Evolutionary conservation across 2,113 vertebrate genomes (phyloP).

Genomic region (Phasianus colchicus): DNA sequence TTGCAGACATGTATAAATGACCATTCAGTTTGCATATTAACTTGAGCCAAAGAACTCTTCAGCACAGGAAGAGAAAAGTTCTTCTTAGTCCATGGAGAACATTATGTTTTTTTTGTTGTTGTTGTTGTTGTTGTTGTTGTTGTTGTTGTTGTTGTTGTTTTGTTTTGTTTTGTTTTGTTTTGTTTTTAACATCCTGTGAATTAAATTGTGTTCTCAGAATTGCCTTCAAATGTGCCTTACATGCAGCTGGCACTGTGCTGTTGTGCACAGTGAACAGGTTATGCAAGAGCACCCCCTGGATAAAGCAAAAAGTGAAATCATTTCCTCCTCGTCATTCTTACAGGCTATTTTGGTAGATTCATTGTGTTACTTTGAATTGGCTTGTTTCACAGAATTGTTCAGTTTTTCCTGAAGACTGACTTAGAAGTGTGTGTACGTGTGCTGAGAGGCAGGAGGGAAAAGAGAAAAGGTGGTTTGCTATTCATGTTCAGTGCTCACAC

Average conservation of each 20-base stretch:
- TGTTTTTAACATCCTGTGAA: neutral
- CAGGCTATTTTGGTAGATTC: constrained; percentile 59
- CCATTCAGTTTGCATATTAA: neutral
- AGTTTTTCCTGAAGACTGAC: constrained; percentile 44
- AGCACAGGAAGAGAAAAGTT: neutral
- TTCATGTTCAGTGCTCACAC: neutral
- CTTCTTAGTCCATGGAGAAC: neutral
- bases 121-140: neutral
- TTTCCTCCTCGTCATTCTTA: constrained; percentile 61
- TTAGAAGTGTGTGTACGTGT: constrained; percentile 34
- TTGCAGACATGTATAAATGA: neutral
- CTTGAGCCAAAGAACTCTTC: neutral
- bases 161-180: neutral
- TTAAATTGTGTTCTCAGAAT: neutral
- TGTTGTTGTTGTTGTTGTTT: neutral
- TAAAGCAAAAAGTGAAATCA: constrained; percentile 68
- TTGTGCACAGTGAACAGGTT: neutral
- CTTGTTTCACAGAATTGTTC: constrained; percentile 69
- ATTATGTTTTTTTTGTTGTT: neutral
- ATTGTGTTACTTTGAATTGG: constrained; percentile 70
- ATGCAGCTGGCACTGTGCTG: neutral
- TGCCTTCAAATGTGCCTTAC: neutral
- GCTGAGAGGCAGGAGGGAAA: neutral
- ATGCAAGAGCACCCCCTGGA: constrained; percentile 36
- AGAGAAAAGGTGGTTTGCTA: neutral